phyloP scores from a whole-genome alignment of 2,888 invertebrate genomes.

The Campoletis raptor region DNA sequence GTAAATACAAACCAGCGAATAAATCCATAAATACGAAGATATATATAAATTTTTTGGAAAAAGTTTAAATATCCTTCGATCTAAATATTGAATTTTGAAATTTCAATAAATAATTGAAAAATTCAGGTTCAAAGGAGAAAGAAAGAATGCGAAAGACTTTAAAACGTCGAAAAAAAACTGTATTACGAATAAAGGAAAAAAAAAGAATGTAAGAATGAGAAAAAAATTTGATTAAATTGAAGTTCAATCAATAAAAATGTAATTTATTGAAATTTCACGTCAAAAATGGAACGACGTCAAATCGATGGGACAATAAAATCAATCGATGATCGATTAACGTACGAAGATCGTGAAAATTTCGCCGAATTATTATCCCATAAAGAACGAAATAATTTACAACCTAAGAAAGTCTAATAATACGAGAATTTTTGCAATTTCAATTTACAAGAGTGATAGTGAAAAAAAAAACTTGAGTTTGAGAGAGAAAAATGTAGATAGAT shows the following conservation, averaged over 20 bases:
- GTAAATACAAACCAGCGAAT: neutral
- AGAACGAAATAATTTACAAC: conserved; percentile 17
- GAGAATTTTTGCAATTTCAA: conserved; percentile 2
- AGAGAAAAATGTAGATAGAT: conserved; percentile 2
- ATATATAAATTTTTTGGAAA: neutral
- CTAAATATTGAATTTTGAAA: neutral
- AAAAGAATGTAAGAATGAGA: too few species aligned
- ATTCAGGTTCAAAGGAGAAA: neutral
- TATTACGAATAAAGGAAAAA: too few species aligned
- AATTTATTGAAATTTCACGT: neutral
- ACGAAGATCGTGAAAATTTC: conserved; percentile 21
- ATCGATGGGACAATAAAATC: conserved; percentile 16
- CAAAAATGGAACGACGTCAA: neutral
- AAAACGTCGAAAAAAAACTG: too few species aligned
- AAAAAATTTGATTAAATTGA: neutral
- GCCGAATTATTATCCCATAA: neutral
- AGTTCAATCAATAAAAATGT: neutral
- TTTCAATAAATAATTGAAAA: neutral
- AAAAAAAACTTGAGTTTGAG: neutral
- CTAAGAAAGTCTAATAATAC: neutral
- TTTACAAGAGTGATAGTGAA: neutral
- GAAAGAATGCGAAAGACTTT: too few species aligned
- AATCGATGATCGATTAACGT: neutral
- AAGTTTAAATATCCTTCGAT: neutral
- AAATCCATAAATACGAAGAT: neutral